Conservation (phyloP, 2,888 invertebrate species). For the Lasius platythorax region DNA sequence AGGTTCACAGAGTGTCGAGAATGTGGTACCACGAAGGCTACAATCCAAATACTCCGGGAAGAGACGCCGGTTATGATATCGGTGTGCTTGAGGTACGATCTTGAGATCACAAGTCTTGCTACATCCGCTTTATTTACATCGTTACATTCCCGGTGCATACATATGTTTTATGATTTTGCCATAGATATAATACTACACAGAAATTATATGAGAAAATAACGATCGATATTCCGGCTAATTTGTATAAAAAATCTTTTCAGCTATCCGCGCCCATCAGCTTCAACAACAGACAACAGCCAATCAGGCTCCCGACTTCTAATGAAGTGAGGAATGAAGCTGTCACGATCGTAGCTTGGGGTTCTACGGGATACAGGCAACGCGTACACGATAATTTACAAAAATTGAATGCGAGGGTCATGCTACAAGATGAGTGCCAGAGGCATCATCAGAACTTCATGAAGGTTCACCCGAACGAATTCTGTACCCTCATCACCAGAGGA, state of each 20-base stretch:
- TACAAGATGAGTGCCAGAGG: background rate
- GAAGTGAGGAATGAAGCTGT: background rate
- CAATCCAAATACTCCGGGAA: background rate
- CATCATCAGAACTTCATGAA: background rate
- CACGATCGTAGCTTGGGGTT: slow-evolving; percentile 44
- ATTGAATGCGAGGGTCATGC: background rate
- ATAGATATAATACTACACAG: background rate
- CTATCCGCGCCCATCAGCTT: background rate
- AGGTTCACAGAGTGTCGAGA: background rate
- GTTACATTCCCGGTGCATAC: background rate
- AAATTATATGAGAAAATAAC: background rate
- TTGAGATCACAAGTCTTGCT: background rate
- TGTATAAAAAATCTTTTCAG: slow-evolving; percentile 30
- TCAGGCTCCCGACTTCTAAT: background rate
- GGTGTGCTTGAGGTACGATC: background rate
- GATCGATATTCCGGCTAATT: background rate
- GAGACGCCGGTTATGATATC: background rate
- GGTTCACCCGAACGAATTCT: background rate
- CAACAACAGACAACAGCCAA: background rate
- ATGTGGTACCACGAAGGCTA: background rate
- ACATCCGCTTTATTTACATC: background rate
- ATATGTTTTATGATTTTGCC: background rate
- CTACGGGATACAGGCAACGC: background rate
- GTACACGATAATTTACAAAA: slow-evolving; percentile 25
- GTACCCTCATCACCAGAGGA: slow-evolving; percentile 18